phyloP scores from a whole-genome alignment of 2,797 vertebrate species.

The Sebastes flavidus region DNA sequence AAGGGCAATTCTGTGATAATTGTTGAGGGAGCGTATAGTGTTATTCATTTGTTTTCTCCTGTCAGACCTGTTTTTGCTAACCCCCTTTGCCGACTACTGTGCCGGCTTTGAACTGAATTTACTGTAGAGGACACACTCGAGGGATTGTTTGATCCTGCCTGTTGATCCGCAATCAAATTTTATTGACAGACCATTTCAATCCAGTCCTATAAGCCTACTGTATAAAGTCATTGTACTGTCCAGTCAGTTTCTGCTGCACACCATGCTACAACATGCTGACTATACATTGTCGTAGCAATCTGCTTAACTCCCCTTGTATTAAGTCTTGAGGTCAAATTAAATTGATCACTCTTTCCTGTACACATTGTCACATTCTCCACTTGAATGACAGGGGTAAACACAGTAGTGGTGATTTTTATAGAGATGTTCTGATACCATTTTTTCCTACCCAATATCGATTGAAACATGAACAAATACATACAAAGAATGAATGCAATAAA shows the following conservation, averaged over 20 bases:
- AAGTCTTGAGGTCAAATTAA: background rate
- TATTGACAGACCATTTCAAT: conserved; percentile 25
- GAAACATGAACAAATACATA: too few relatives aligned
- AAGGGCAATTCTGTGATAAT: conserved; percentile 25
- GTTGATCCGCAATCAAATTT: conserved; percentile 18
- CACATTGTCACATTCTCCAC: background rate
- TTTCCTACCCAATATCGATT: too few relatives aligned
- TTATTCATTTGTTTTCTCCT: conserved; percentile 2
- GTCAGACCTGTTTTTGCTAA: conserved; percentile 12
- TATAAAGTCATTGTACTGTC: background rate
- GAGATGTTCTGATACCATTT: too few relatives aligned
- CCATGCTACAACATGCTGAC: background rate
- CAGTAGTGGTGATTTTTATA: background rate
- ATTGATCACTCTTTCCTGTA: background rate
- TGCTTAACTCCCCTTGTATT: background rate
- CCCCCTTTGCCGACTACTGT: background rate
- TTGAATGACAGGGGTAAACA: background rate
- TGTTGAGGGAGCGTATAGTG: conserved; percentile 3
- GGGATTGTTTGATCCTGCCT: background rate
- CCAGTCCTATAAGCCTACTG: conserved; percentile 3
- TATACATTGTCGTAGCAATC: background rate
- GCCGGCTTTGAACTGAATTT: conserved; percentile 6
- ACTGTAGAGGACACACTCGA: conserved; percentile 1
- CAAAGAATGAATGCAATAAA: too few relatives aligned
- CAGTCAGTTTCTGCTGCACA: background rate